These are phyloP conservation scores for Drosophila siamana DNA, from an alignment of 2,888 invertebrate genomes.

Conservation along the genomic window DNA sequence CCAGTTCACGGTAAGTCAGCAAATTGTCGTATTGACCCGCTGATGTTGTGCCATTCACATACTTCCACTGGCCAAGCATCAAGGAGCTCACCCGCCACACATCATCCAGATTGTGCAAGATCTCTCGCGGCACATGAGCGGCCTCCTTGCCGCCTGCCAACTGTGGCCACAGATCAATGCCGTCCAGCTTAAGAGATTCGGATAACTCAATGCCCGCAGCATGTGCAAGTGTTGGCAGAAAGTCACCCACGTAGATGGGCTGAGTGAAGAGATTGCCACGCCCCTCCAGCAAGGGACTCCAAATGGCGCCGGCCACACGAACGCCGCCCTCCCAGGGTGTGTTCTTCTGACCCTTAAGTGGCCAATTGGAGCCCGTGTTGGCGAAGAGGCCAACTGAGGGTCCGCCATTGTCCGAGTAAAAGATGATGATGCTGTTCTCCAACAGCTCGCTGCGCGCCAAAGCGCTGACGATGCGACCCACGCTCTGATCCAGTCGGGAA, in stretches of 20 bases:
- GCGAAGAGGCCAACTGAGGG: conserved; percentile 90
- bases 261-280: conserved; percentile 87
- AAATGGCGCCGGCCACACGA: conserved; percentile 91
- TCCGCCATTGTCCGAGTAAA: conserved; percentile 95
- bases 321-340: conserved; percentile 95
- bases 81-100: conserved; percentile 83
- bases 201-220: conserved; percentile 77
- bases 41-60: conserved; percentile 81
- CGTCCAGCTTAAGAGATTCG: conserved; percentile 86
- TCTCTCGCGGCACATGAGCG: conserved; percentile 86
- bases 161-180: conserved; percentile 89
- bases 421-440: conserved; percentile 93
- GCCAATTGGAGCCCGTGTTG: conserved; percentile 93
- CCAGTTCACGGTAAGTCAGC: conserved; percentile 65
- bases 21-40: conserved; percentile 71
- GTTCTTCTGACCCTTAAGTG: conserved; percentile 92
- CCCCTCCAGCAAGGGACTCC: conserved; percentile 88
- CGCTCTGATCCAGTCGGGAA: conserved; percentile 92
- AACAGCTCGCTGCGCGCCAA: conserved; percentile 89
- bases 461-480: conserved; percentile 91
- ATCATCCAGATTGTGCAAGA: conserved; percentile 91
- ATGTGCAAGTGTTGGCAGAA: conserved; percentile 90
- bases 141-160: conserved; percentile 80
- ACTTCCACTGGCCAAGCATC: conserved; percentile 77
- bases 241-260: conserved; percentile 93